Percentiles rank a stretch among this genome's conserved stretches.
Evolutionary conservation across 2,113 vertebrate genomes (phyloP).

Genomic region (Pithys albifrons): DNA sequence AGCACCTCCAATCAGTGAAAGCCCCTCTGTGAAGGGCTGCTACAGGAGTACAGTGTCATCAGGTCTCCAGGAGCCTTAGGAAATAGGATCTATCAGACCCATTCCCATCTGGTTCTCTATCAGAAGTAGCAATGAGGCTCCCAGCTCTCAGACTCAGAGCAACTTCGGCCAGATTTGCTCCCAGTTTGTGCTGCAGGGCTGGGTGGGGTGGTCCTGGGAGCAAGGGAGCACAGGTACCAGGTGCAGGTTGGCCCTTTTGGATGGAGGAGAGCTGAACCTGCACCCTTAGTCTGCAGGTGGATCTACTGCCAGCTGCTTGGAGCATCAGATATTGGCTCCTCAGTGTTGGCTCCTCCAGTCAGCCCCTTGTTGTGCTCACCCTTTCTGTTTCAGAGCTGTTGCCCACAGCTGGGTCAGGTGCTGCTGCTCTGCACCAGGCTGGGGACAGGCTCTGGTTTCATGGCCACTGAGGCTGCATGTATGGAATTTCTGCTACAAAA

Average conservation of each 20-base stretch:
- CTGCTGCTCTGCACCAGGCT: constrained; percentile 25
- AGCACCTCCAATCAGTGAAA: neutral
- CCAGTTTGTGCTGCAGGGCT: fast-evolving
- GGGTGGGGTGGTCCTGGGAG: neutral
- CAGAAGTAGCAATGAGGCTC: neutral
- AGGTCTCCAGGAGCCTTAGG: neutral
- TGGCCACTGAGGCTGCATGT: neutral
- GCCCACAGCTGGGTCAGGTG: neutral
- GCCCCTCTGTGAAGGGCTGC: neutral
- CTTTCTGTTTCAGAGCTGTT: neutral
- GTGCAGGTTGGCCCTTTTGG: neutral
- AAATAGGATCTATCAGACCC: neutral
- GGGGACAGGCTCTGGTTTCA: constrained; percentile 24
- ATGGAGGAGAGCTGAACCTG: neutral
- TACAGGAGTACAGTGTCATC: neutral
- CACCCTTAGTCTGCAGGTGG: fast-evolving
- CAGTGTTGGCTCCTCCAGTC: neutral
- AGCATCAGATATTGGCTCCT: neutral
- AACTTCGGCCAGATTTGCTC: neutral
- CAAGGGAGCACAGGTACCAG: neutral
- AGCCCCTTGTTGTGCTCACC: neutral
- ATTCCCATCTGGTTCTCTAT: neutral
- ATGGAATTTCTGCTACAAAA: neutral
- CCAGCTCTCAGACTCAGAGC: neutral
- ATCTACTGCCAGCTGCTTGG: neutral